Evolutionary conservation across 2,888 invertebrate species (phyloP), one percentile per base, ranked within the genome.

Genomic region (Micropterix aruncella): DNA sequence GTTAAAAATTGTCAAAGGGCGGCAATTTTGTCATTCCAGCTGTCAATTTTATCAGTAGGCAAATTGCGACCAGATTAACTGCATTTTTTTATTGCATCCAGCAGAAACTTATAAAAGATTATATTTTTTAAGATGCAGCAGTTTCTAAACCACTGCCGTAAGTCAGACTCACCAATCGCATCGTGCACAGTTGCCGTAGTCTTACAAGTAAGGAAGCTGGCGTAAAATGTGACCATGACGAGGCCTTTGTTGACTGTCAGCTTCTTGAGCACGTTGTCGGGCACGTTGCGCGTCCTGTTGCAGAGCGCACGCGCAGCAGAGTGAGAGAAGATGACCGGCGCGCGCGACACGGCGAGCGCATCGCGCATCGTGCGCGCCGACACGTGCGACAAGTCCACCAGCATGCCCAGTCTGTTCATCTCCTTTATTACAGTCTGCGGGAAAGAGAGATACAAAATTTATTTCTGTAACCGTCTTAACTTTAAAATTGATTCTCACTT

Each of bases 331-430:
- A 90, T 80, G 51, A 89, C 85, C 14, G 90, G 90, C 12, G 90
- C 87, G 56, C 80, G 78, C 19, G 83, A 81, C 47, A 79, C 79
- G 18, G 79, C 75, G 38, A 91, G 65, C 16, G 85, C 83, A 59
- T 85, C 86, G 41, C 79, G 73, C 89, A 89, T 89, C 18, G 88
- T 88, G 44, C 79, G 75, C 37, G 75, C 74, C 3, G 87, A 85
- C 43, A 88, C 87, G 64, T 90, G 86, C 4, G 84, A 83, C 52
- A 87, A 63, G 61, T 91, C 90, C 50, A 90, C 84, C 61, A 90
- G 75, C 86, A 90, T 90, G 18, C 90, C 90, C 48, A 90, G 70
- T 2, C 89, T 79, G 67, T 90, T 90, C 89, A 90, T 89, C 68
- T 90, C 90, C 55, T 79, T 80, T 50, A 89, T 79, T 54, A 89